A percentile compares a stretch with the other conserved stretches of the same genome.
Evolutionary conservation across 2,113 vertebrate genomes (phyloP).

Genomic region (Kryptolebias marmoratus): DNA sequence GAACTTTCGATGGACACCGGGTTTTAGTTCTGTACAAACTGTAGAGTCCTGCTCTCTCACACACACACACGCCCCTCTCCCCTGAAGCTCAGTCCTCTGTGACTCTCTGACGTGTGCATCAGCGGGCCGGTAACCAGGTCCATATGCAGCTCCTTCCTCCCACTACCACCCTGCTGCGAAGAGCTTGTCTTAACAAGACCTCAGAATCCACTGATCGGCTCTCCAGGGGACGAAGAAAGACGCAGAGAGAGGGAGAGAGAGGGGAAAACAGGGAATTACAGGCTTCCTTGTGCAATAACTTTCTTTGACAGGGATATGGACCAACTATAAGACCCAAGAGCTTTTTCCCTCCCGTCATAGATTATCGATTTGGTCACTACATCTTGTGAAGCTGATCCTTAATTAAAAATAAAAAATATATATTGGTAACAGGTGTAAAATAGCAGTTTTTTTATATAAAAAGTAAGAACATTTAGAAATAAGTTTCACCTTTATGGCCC

Average conservation of each 20-base stretch:
- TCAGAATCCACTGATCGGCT: constrained; percentile 49
- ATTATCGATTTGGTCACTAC: neutral
- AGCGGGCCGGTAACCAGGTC: constrained; percentile 63
- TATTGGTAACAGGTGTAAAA: neutral
- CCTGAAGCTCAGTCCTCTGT: constrained; percentile 28
- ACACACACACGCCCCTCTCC: constrained; percentile 9
- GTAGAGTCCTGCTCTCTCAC: neutral
- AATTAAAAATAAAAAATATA: neutral
- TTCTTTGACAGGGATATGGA: constrained; percentile 23
- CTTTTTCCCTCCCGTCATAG: constrained; percentile 5
- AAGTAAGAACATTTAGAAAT: no score
- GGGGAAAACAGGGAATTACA: constrained; percentile 7
- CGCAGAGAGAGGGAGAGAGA: neutral
- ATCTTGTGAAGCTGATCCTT: constrained; percentile 1
- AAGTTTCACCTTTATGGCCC: no score
- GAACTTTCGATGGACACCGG: constrained; percentile 5
- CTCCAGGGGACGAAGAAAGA: constrained; percentile 27
- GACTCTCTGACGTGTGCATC: constrained; percentile 40
- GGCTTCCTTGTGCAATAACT: constrained; percentile 20
- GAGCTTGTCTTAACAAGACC: constrained; percentile 53
- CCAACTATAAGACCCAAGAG: neutral
- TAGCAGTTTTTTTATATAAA: neutral
- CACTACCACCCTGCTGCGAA: constrained; percentile 28
- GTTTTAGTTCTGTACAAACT: constrained; percentile 26
- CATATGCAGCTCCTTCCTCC: constrained; percentile 71